These are phyloP conservation scores for Neelides sp. DNA, from an alignment of 1,140 invertebrate species.

Conservation along the genomic window DNA sequence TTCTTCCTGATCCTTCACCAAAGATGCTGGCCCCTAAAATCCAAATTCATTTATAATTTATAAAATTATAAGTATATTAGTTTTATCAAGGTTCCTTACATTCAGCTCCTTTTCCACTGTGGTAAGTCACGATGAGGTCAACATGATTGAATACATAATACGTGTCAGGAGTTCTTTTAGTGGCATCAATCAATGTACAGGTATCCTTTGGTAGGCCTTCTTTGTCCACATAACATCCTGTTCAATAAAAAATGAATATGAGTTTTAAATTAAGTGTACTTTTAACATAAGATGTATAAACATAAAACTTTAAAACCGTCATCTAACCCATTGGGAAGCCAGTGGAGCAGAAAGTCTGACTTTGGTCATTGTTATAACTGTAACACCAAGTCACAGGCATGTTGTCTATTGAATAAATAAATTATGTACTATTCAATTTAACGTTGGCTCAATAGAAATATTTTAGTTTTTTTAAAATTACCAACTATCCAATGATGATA, in stretches of 20 bases:
- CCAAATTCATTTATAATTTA: not conserved
- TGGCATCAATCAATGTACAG: constrained; percentile 44
- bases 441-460: constrained; percentile 3
- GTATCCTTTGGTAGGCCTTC: constrained; percentile 45
- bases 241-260: too few relatives aligned
- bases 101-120: constrained; percentile 69
- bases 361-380: constrained; percentile 54
- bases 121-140: constrained; percentile 82
- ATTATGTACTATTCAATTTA: constrained; percentile 4
- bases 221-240: constrained; percentile 79
- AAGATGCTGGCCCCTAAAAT: not conserved
- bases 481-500: constrained; percentile 95
- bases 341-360: constrained; percentile 80
- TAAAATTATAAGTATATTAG: too few relatives aligned
- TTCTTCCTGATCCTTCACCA: not conserved
- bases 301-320: not conserved
- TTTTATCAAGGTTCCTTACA: constrained; percentile 66
- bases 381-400: constrained; percentile 98
- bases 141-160: constrained; percentile 97
- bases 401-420: constrained; percentile 53
- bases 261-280: too few relatives aligned
- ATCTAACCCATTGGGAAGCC: constrained; percentile 69
- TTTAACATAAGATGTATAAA: too few relatives aligned
- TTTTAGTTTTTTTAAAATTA: constrained; percentile 31
- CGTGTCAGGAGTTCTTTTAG: constrained; percentile 38